These are phyloP conservation scores for Helicorthomorpha holstii DNA, from an alignment of 1,140 invertebrate genomes.

Conservation along the genomic window DNA sequence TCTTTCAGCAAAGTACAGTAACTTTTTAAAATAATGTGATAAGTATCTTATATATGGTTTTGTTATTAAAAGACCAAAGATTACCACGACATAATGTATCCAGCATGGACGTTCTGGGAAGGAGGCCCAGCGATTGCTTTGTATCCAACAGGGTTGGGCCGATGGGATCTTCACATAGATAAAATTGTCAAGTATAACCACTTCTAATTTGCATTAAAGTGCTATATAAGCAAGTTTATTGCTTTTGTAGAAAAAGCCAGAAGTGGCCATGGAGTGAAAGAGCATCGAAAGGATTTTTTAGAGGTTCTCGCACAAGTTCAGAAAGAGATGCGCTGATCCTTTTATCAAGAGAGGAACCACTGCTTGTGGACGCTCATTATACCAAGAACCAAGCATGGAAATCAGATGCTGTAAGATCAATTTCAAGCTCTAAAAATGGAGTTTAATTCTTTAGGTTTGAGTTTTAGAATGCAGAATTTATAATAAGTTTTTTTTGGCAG, in stretches of 20 bases:
- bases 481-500: slow-evolving; percentile 22
- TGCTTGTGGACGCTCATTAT: slow-evolving; percentile 78
- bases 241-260: slow-evolving; percentile 31
- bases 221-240: not conserved
- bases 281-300: slow-evolving; percentile 59
- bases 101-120: slow-evolving; percentile 95
- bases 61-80: slow-evolving; percentile 40
- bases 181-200: slow-evolving; percentile 37
- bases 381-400: slow-evolving; percentile 99
- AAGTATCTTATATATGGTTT: slow-evolving; percentile 1
- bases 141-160: slow-evolving; percentile 78
- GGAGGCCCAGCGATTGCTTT: slow-evolving; percentile 86
- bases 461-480: not conserved
- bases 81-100: slow-evolving; percentile 87
- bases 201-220: not conserved
- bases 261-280: slow-evolving; percentile 63
- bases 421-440: slow-evolving; percentile 1
- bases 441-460: not conserved
- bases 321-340: slow-evolving; percentile 80
- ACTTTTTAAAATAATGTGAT: too few species aligned
- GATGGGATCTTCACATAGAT: slow-evolving; percentile 71
- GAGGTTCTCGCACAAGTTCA: slow-evolving; percentile 77
- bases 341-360: slow-evolving; percentile 55
- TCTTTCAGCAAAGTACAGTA: slow-evolving; percentile 67
- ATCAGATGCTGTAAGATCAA: slow-evolving; percentile 48